Evolutionary conservation across 1,140 invertebrate species (phyloP), one percentile per base, ranked within the genome.

Genomic region (Caenorhabditis latens): DNA sequence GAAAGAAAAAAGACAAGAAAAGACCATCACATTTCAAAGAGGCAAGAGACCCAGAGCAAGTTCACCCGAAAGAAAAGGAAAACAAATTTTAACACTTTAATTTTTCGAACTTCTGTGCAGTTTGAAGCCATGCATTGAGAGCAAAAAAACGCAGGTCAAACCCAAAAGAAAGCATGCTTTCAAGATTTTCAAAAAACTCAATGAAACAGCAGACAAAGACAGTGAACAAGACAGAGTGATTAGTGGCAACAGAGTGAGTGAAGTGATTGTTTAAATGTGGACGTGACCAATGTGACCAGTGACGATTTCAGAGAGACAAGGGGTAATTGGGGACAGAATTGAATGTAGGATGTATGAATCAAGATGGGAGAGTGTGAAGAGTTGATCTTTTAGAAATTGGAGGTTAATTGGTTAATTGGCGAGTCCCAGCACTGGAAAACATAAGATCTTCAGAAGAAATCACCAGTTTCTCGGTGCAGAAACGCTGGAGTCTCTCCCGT

Each of bases 171-270:
- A 32, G 24, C 61, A 79, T 79, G 71, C 71, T 46, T 50, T 58
- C 19, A n/a, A 40, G 40, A 46, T 21, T 65, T 58, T 32, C 6
- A 8, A 48, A 42, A 40, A 50, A 65, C n/a, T 48, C 50, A 40
- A 32, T n/a, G 63, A 67, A 40, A 50, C 21, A 16, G 48, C 43
- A 50, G 57, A 67, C 63, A 46, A 32, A 32, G 24, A 85, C 48
- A 65, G 58, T 50, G 55, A 32, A 65, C 55, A 65, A 43, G 32
- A 53, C 63, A 85, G 32, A 65, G 63, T 63, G 48, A 67, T 65
- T 65, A 85, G 63, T 65, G 42, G 32, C 21, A 63, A 21, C 61
- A 32, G 61, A 32, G 61, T 63, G 61, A 13, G 24, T 32, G n/a
- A 63, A 63, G n/a, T 7, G 55, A 19, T 14, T 63, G n/a, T 63